Evolutionary conservation across 2,113 vertebrate species (phyloP).

Genomic region (Ictalurus punctatus): DNA sequence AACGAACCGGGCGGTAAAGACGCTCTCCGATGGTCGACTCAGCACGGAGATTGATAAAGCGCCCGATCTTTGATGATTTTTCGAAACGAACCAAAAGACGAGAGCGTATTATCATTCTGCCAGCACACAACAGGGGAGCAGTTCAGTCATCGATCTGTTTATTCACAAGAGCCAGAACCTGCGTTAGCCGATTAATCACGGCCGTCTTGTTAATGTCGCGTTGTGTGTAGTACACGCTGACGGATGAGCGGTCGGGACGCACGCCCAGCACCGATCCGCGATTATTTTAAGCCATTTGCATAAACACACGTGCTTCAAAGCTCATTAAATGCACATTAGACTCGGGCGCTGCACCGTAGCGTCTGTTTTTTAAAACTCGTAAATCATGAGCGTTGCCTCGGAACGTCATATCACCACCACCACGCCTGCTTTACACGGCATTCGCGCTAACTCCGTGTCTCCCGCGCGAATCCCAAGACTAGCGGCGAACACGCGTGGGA

Average conservation of each 20-base stretch:
- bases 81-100: neutral
- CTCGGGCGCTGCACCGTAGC: neutral
- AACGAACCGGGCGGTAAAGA: neutral
- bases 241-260: neutral
- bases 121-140: neutral
- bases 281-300: neutral
- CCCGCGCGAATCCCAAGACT: neutral
- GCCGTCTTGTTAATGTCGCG: conserved; percentile 1
- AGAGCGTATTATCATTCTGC: neutral
- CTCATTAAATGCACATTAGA: conserved; percentile 20
- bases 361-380: neutral
- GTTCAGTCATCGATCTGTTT: conserved; percentile 14
- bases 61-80: neutral
- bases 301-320: neutral
- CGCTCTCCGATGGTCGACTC: neutral
- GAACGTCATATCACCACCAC: neutral
- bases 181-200: neutral
- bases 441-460: neutral
- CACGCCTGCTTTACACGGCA: neutral
- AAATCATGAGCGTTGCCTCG: neutral
- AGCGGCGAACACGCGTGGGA: neutral
- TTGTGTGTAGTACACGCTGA: conserved; percentile 3
- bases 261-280: neutral
- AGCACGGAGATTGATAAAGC: neutral
- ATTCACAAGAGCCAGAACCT: neutral